Conservation (phyloP, 2,888 invertebrate species). For the Brachyptera putata region DNA sequence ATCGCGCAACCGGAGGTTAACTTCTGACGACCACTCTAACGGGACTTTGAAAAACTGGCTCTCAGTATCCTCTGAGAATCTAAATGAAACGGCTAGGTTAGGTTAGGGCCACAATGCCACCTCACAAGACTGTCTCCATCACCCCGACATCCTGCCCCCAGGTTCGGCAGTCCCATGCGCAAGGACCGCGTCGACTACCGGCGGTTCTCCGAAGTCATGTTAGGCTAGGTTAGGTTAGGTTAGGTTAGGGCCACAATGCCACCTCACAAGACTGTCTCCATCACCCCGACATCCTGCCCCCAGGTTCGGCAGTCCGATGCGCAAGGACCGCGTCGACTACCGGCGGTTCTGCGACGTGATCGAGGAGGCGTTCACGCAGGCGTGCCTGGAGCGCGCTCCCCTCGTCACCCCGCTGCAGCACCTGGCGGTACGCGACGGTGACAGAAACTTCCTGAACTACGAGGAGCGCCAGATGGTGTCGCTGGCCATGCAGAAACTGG, state of each 20-base stretch:
- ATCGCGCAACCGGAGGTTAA: no score
- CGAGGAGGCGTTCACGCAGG: conserved; percentile 66
- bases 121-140: neutral
- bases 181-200: neutral
- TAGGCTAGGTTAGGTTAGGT: no score
- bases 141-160: neutral
- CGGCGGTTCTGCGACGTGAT: conserved; percentile 61
- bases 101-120: no score
- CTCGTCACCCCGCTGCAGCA: conserved; percentile 65
- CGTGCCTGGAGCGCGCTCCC: conserved; percentile 62
- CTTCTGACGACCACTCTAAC: no score
- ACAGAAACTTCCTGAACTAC: conserved; percentile 64
- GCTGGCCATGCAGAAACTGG: conserved; percentile 63
- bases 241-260: no score
- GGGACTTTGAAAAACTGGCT: no score
- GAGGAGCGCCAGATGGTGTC: conserved; percentile 63
- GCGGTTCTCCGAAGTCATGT: neutral
- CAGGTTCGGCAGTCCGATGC: conserved; percentile 61
- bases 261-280: neutral
- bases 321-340: conserved; percentile 50
- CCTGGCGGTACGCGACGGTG: conserved; percentile 61
- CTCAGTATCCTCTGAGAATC: no score
- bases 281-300: neutral
- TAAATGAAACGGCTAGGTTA: no score
- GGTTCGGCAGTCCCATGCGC: neutral